phyloP scores from a whole-genome alignment of 2,113 vertebrate species.

The Plecotus auritus region DNA sequence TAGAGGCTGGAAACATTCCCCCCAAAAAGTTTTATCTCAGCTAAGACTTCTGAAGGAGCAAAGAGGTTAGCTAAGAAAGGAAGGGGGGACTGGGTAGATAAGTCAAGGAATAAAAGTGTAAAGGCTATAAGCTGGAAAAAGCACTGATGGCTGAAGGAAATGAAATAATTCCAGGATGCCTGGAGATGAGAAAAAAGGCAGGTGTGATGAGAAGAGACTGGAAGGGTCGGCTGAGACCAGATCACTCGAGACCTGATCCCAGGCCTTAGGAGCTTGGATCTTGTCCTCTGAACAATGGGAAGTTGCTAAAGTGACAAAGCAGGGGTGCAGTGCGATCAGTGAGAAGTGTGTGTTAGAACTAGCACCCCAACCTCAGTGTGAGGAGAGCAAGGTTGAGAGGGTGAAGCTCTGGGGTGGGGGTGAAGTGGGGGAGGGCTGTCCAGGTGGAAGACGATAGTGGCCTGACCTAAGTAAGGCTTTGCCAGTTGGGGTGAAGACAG shows the following conservation, averaged over 20 bases:
- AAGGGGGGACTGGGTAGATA: not conserved
- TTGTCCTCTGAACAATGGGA: not conserved
- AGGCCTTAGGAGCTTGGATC: not conserved
- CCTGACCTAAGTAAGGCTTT: not conserved
- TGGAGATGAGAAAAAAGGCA: not conserved
- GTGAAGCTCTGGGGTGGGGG: too few species aligned
- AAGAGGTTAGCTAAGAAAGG: not conserved
- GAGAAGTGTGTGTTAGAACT: not conserved
- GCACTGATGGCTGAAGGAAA: not conserved
- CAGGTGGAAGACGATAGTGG: not conserved
- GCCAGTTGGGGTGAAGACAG: not conserved
- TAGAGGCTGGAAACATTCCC: not conserved
- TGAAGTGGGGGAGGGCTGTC: fast-evolving
- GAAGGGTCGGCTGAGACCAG: not conserved
- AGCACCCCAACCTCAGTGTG: not conserved
- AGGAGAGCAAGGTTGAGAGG: not conserved
- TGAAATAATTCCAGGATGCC: not conserved
- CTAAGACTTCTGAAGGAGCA: not conserved
- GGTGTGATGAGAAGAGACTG: not conserved
- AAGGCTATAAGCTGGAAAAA: not conserved
- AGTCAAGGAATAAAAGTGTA: not conserved
- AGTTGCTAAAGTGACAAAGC: not conserved
- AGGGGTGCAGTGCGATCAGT: fast-evolving
- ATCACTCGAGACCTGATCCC: fast-evolving
- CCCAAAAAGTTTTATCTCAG: not conserved